Percentiles rank a stretch among this genome's conserved stretches.
Evolutionary conservation across 1,140 invertebrate genomes (phyloP).

Genomic region (Drosophila albomicans): DNA sequence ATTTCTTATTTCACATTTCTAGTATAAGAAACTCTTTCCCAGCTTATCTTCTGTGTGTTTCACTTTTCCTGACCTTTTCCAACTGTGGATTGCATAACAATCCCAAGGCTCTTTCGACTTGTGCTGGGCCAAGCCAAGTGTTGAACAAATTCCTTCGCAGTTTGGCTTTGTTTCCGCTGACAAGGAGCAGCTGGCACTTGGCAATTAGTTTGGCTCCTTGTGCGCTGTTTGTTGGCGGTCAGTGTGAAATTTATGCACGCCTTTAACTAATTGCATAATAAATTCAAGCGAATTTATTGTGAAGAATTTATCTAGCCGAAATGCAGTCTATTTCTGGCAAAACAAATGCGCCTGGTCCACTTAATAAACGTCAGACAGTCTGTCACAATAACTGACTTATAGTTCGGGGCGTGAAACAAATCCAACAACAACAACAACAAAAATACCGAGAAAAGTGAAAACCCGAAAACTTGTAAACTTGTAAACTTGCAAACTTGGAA

Average conservation of each 20-base stretch:
- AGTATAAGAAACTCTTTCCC: no score
- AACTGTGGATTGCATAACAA: slow-evolving; percentile 13
- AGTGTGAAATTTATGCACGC: slow-evolving; percentile 48
- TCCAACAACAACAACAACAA: neutral
- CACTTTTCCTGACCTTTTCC: neutral
- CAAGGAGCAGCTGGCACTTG: slow-evolving; percentile 43
- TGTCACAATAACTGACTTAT: slow-evolving; percentile 62
- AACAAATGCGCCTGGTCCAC: slow-evolving; percentile 33
- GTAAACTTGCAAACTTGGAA: slow-evolving; percentile 3
- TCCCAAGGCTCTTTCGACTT: slow-evolving; percentile 11
- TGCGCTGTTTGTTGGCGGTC: slow-evolving; percentile 38
- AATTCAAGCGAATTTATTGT: slow-evolving; percentile 73
- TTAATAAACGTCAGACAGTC: slow-evolving; percentile 69
- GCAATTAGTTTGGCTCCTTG: slow-evolving; percentile 42
- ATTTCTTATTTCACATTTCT: no score
- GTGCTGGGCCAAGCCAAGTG: neutral
- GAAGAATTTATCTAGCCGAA: slow-evolving; percentile 33
- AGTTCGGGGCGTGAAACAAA: slow-evolving; percentile 11
- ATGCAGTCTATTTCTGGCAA: slow-evolving; percentile 14
- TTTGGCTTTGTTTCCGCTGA: slow-evolving; percentile 48
- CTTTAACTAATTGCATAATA: slow-evolving; percentile 81
- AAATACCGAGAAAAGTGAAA: slow-evolving; percentile 24
- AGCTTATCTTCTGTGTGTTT: no score
- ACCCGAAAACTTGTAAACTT: slow-evolving; percentile 10
- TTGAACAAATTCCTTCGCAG: slow-evolving; percentile 17